A percentile compares a stretch with the other conserved stretches of the same genome.
These are phyloP conservation scores for Caranx melampygus DNA, from an alignment of 2,113 vertebrate genomes.

Conservation along the genomic window DNA sequence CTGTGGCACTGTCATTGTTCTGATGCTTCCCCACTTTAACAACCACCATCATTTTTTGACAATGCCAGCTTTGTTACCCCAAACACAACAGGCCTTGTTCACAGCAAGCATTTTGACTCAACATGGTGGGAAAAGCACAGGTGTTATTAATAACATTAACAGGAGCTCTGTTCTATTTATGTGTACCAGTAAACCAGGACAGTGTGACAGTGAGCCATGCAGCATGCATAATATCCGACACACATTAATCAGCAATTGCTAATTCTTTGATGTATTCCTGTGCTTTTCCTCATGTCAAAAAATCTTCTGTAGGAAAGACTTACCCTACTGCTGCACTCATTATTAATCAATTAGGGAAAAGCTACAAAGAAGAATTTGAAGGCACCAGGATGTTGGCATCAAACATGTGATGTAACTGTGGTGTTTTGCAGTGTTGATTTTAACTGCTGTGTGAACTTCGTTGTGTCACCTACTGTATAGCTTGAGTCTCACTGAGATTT, in stretches of 20 bases:
- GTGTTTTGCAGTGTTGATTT: too few species aligned
- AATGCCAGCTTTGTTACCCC: constrained; percentile 15
- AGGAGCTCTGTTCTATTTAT: background rate
- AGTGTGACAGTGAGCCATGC: background rate
- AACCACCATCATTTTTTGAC: constrained; percentile 12
- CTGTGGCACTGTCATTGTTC: constrained; percentile 3
- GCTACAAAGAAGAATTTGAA: background rate
- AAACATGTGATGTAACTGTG: background rate
- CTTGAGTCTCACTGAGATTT: too few species aligned
- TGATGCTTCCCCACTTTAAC: constrained; percentile 8
- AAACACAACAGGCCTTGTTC: background rate
- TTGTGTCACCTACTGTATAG: background rate
- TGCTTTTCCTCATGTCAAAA: background rate
- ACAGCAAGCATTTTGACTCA: background rate
- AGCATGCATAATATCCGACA: background rate
- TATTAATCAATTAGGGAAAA: background rate
- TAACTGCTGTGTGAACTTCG: too few species aligned
- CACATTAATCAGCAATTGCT: background rate
- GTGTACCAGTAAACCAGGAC: background rate
- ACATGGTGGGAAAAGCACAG: background rate
- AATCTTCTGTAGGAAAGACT: background rate
- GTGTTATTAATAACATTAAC: constrained; percentile 10
- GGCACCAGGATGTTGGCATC: background rate
- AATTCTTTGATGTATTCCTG: background rate
- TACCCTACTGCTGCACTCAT: background rate